Conservation (phyloP, 1,140 invertebrate species). For the Camponotus floridanus region DNA sequence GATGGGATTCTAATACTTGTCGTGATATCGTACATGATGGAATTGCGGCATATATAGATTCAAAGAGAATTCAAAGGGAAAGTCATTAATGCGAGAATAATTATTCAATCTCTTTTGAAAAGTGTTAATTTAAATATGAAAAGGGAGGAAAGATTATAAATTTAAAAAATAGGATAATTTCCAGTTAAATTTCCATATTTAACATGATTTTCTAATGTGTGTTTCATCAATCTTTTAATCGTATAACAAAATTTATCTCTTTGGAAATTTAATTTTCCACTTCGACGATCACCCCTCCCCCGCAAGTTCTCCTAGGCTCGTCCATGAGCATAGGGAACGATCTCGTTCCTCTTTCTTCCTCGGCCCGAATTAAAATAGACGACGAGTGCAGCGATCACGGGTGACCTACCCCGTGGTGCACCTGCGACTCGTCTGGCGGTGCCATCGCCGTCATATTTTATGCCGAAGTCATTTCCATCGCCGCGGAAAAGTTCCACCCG, state of each 20-base stretch:
- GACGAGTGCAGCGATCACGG: slow-evolving; percentile 66
- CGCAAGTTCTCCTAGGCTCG: background rate
- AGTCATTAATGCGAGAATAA: slow-evolving; percentile 7
- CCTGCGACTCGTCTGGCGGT: slow-evolving; percentile 69
- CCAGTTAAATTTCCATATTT: slow-evolving; percentile 29
- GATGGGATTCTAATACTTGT: background rate
- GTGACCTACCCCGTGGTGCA: slow-evolving; percentile 61
- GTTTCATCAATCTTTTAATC: slow-evolving; percentile 9
- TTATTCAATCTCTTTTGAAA: background rate
- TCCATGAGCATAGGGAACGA: slow-evolving; percentile 14
- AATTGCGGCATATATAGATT: background rate
- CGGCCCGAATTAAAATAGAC: slow-evolving; percentile 31
- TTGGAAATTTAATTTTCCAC: slow-evolving; percentile 50
- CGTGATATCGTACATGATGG: background rate
- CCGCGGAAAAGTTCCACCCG: slow-evolving; percentile 71
- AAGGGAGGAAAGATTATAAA: background rate
- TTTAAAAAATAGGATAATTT: background rate
- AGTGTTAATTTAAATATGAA: background rate
- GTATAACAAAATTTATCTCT: slow-evolving; percentile 40
- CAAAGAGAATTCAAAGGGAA: background rate
- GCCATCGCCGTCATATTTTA: slow-evolving; percentile 68
- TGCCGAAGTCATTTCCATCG: slow-evolving; percentile 76
- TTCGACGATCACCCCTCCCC: background rate
- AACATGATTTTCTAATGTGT: background rate
- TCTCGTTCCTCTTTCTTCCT: background rate